Conservation (phyloP, 1,140 invertebrate genomes). For the Oncopodura yosiiana region DNA sequence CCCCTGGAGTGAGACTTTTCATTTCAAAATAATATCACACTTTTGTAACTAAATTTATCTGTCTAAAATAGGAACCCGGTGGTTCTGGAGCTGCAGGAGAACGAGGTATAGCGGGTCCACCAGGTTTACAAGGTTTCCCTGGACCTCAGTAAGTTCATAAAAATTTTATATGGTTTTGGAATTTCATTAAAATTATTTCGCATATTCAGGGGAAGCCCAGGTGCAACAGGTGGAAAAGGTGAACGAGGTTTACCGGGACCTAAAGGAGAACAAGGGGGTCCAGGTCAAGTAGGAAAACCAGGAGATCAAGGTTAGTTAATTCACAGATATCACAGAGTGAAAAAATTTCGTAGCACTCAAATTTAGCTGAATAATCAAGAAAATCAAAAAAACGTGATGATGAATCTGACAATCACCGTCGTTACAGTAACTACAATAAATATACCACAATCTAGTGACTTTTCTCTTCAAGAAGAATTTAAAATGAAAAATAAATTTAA, state of each 20-base stretch:
- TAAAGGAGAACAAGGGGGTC: constrained; percentile 62
- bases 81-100: constrained; percentile 58
- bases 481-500: too few relatives aligned
- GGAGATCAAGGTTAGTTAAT: constrained; percentile 41
- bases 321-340: not conserved
- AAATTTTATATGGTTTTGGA: not conserved
- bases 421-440: too few relatives aligned
- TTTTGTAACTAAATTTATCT: constrained; percentile 6
- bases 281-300: constrained; percentile 45
- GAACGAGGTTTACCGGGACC: constrained; percentile 56
- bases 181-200: not conserved
- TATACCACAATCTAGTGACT: too few relatives aligned
- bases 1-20: constrained; percentile 41
- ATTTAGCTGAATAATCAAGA: too few relatives aligned
- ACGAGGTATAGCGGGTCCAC: constrained; percentile 49
- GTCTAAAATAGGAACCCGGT: constrained; percentile 64
- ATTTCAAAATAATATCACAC: not conserved
- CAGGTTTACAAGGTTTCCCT: constrained; percentile 43
- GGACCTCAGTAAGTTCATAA: constrained; percentile 17
- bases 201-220: constrained; percentile 55
- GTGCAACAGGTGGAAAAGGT: constrained; percentile 60
- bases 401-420: too few relatives aligned
- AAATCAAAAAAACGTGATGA: too few relatives aligned
- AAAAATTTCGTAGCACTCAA: too few relatives aligned
- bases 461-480: too few relatives aligned